These are phyloP conservation scores for Bicyclus anynana DNA, from an alignment of 1,140 invertebrate species.

Conservation along the genomic window DNA sequence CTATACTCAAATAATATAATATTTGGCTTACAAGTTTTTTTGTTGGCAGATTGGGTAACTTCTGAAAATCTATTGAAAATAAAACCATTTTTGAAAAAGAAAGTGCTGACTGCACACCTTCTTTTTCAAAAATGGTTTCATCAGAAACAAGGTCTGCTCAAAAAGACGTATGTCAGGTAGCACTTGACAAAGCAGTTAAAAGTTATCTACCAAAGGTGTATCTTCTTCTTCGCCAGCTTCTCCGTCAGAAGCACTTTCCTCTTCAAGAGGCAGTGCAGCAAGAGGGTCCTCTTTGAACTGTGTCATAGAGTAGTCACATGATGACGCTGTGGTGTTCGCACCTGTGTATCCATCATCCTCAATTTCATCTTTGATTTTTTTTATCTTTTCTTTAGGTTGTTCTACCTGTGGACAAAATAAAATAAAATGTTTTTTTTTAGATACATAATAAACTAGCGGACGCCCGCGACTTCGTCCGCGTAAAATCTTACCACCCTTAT, in stretches of 20 bases:
- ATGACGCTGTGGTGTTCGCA: constrained; percentile 77
- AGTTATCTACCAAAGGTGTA: constrained; percentile 76
- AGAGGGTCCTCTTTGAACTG: constrained; percentile 78
- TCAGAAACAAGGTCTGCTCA: too few species aligned
- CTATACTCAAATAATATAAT: too few species aligned
- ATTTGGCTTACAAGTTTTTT: too few species aligned
- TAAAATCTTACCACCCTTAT: too few species aligned
- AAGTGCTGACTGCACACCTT: too few species aligned
- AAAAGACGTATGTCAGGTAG: background rate
- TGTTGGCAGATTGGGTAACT: too few species aligned
- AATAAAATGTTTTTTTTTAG: too few species aligned
- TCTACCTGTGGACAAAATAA: constrained; percentile 12
- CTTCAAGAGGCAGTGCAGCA: constrained; percentile 58
- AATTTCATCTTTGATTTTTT: constrained; percentile 51
- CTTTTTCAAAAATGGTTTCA: too few species aligned
- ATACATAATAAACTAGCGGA: too few species aligned
- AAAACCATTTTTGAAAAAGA: too few species aligned
- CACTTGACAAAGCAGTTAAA: background rate
- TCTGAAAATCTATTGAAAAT: too few species aligned
- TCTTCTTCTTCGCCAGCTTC: constrained; percentile 80
- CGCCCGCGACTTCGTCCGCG: too few species aligned
- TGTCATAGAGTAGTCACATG: constrained; percentile 82
- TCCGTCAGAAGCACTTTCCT: constrained; percentile 68
- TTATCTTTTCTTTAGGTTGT: constrained; percentile 19
- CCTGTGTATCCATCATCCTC: constrained; percentile 57